Conservation (phyloP, 2,888 invertebrate species). For the Drosophila bunnanda region DNA sequence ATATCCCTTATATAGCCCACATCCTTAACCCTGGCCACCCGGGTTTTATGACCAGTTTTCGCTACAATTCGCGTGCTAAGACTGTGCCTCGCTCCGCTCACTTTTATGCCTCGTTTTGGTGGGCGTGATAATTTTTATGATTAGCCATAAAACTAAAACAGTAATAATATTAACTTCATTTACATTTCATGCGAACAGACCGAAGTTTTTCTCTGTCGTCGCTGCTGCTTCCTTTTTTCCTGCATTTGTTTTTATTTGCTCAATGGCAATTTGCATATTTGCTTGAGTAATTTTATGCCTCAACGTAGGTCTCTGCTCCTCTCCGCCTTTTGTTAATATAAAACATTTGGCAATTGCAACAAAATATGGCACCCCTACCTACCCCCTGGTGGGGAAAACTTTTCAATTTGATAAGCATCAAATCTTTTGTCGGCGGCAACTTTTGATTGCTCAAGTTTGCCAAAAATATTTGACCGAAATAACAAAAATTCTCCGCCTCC, state of each 20-base stretch:
- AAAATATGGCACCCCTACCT: constrained; percentile 1
- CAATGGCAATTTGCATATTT: constrained; percentile 63
- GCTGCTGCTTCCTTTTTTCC: constrained; percentile 7
- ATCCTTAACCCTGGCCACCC: background rate
- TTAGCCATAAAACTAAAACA: constrained; percentile 78
- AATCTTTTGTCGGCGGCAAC: constrained; percentile 59
- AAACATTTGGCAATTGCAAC: constrained; percentile 38
- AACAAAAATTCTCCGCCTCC: constrained; percentile 36
- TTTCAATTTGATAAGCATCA: constrained; percentile 77
- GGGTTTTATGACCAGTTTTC: constrained; percentile 33
- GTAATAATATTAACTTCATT: constrained; percentile 78
- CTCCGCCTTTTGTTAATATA: constrained; percentile 5
- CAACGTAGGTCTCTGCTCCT: constrained; percentile 10
- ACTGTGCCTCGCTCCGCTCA: constrained; percentile 9
- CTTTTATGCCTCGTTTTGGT: constrained; percentile 64
- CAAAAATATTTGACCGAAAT: constrained; percentile 64
- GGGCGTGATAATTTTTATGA: constrained; percentile 79
- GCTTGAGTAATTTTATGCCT: constrained; percentile 54
- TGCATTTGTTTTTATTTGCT: constrained; percentile 28
- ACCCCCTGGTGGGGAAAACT: constrained; percentile 52
- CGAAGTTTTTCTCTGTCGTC: constrained; percentile 2
- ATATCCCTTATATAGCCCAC: background rate
- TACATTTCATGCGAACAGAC: constrained; percentile 53
- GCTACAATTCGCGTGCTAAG: constrained; percentile 54
- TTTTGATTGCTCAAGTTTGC: constrained; percentile 76